Conservation (phyloP, 2,888 invertebrate species). For the Leptinotarsa haldemani region DNA sequence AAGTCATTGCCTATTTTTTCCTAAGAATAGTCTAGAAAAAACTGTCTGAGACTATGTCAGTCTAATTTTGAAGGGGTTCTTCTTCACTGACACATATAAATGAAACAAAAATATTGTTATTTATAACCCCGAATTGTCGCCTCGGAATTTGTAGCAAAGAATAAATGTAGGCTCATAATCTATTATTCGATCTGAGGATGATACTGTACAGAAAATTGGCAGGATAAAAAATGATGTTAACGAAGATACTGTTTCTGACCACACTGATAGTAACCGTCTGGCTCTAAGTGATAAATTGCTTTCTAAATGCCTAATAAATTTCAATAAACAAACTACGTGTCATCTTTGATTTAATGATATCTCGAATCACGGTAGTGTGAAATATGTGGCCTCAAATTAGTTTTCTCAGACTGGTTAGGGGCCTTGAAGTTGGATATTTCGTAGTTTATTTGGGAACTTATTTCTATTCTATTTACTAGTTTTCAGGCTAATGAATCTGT, state of each 20-base stretch:
- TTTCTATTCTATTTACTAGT: not conserved
- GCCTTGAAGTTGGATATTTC: not conserved
- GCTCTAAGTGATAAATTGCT: slow-evolving; percentile 2
- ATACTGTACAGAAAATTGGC: too few species aligned
- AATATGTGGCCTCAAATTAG: not conserved
- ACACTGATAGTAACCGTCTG: not conserved
- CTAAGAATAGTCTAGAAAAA: too few species aligned
- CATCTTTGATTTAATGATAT: slow-evolving; percentile 7
- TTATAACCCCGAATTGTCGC: too few species aligned
- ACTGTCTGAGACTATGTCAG: too few species aligned
- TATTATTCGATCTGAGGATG: too few species aligned
- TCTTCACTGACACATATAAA: too few species aligned
- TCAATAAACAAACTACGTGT: slow-evolving; percentile 11
- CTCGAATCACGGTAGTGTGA: not conserved
- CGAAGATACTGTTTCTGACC: not conserved
- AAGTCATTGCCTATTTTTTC: too few species aligned
- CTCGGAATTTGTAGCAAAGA: too few species aligned
- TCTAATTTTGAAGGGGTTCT: too few species aligned
- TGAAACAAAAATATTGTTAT: too few species aligned
- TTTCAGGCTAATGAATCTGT: too few species aligned
- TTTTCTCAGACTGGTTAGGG: not conserved
- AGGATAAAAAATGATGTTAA: not conserved
- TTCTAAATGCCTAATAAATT: slow-evolving; percentile 6
- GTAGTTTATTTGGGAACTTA: not conserved
- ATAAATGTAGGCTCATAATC: too few species aligned